Conservation (phyloP, 2,888 invertebrate genomes). For the Morinoia aosen region DNA sequence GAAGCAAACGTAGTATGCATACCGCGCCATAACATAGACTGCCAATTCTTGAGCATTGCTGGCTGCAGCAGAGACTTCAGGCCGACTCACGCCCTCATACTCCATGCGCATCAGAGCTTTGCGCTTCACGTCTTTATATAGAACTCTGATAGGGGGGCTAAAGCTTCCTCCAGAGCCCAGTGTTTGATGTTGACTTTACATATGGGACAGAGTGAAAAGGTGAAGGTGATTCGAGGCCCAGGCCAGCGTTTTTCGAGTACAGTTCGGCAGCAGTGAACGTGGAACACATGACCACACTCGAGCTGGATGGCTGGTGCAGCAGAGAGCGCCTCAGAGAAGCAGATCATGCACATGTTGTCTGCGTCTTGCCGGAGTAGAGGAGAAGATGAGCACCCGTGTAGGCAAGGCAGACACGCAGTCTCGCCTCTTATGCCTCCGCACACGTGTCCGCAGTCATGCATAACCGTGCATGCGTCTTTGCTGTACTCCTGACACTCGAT, state of each 20-base stretch:
- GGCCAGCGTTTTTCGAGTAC: constrained; percentile 91
- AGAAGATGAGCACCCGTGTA: constrained; percentile 82
- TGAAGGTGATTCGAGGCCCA: constrained; percentile 95
- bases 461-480: constrained; percentile 85
- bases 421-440: constrained; percentile 95
- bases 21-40: constrained; percentile 94
- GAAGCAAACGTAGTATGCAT: constrained; percentile 97
- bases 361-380: constrained; percentile 87
- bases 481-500: constrained; percentile 87
- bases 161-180: constrained; percentile 81
- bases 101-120: constrained; percentile 96
- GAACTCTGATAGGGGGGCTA: constrained; percentile 82
- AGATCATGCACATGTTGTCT: constrained; percentile 99
- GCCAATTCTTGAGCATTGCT: constrained; percentile 85
- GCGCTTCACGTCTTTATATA: constrained; percentile 90
- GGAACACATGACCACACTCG: constrained; percentile 96
- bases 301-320: constrained; percentile 95
- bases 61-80: constrained; percentile 79
- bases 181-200: constrained; percentile 93
- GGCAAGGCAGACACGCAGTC: constrained; percentile 86
- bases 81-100: constrained; percentile 91
- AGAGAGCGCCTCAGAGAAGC: constrained; percentile 96
- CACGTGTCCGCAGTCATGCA: constrained; percentile 88
- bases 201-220: constrained; percentile 95
- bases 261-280: constrained; percentile 89